These are phyloP conservation scores for Hypanus sabinus DNA, from an alignment of 2,113 vertebrate genomes.

Conservation along the genomic window DNA sequence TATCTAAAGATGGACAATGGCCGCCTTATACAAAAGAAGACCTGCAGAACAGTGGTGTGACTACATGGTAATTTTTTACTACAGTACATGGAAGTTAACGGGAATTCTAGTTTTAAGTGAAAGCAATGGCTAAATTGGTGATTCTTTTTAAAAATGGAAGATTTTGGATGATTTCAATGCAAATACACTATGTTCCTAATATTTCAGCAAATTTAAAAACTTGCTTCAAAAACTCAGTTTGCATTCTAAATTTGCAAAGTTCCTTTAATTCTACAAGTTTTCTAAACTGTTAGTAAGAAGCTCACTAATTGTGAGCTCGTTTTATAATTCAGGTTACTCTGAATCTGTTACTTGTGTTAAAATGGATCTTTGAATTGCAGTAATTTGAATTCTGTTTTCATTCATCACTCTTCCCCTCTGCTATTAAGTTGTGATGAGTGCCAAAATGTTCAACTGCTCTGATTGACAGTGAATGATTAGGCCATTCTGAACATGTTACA, in stretches of 20 bases:
- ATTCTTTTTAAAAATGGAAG: too few species aligned
- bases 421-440: slow-evolving; percentile 26
- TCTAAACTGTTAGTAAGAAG: not conserved
- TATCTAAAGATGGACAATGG: not conserved
- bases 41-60: not conserved
- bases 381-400: not conserved
- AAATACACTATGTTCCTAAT: too few species aligned
- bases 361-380: not conserved
- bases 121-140: too few species aligned
- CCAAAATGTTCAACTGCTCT: slow-evolving; percentile 36
- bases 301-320: not conserved
- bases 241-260: too few species aligned
- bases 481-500: not conserved
- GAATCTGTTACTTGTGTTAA: not conserved
- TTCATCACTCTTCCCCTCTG: not conserved
- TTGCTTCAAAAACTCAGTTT: too few species aligned
- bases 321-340: not conserved
- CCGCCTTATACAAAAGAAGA: not conserved
- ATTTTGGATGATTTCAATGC: too few species aligned
- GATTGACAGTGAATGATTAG: slow-evolving; percentile 29
- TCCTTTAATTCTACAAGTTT: too few species aligned
- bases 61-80: too few species aligned
- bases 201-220: too few species aligned
- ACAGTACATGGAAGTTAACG: not conserved
- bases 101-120: too few species aligned